These are phyloP conservation scores for Rhopalosiphum maidis DNA, from an alignment of 1,140 invertebrate species.

Conservation along the genomic window DNA sequence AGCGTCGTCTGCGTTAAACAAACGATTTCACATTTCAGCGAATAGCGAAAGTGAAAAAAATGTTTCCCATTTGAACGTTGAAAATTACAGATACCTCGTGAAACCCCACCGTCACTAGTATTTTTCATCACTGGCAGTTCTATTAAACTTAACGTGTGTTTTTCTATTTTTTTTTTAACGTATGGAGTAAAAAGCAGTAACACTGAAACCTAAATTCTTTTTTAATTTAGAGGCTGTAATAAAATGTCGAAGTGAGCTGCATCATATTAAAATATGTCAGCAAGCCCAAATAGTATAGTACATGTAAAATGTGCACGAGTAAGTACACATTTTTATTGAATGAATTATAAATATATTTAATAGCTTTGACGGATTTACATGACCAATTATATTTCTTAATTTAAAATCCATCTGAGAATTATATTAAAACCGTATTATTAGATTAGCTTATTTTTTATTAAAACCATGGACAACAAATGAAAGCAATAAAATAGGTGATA, in stretches of 20 bases:
- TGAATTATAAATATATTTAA: not conserved
- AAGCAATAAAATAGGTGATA: not conserved
- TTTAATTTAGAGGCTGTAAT: not conserved
- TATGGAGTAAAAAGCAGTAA: not conserved
- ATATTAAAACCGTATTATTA: too few species aligned
- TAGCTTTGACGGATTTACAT: not conserved
- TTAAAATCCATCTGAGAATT: too few species aligned
- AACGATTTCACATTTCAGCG: not conserved
- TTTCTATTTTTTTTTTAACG: not conserved
- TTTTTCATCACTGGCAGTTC: not conserved
- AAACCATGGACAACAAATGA: too few species aligned
- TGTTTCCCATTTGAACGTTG: not conserved
- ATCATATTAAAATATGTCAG: not conserved
- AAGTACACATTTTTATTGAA: not conserved
- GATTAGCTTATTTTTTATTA: not conserved
- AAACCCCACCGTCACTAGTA: not conserved
- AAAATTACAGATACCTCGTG: not conserved
- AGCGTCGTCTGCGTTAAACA: not conserved
- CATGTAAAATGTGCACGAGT: not conserved
- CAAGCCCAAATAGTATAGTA: not conserved
- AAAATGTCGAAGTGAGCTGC: not conserved
- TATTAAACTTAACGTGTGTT: not conserved
- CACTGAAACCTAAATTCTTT: not conserved
- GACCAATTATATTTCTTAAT: too few species aligned
- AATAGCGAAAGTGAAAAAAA: not conserved